phyloP scores from a whole-genome alignment of 1,140 invertebrate species.

The Ceratosolen fusciceps region DNA sequence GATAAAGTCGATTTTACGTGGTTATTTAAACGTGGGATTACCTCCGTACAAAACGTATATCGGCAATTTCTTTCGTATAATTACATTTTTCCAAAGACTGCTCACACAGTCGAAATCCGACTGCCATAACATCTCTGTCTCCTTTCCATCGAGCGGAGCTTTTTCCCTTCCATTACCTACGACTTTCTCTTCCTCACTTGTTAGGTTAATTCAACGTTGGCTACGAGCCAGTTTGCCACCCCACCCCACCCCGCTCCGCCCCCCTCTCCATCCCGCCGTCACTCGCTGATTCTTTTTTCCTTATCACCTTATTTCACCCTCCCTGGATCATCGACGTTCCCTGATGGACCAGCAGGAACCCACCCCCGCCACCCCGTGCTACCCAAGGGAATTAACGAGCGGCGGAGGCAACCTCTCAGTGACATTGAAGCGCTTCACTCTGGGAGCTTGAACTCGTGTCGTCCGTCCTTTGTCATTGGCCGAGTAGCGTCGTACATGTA shows the following conservation, averaged over 20 bases:
- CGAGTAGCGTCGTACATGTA: not conserved
- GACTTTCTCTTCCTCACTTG: conserved; percentile 44
- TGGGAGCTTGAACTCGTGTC: conserved; percentile 18
- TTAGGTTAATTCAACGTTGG: conserved; percentile 61
- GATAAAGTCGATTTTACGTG: no score
- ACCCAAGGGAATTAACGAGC: conserved; percentile 47
- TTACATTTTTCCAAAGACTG: not conserved
- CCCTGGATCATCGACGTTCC: conserved; percentile 44
- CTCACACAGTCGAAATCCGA: not conserved
- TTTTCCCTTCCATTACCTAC: not conserved
- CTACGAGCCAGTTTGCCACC: conserved; percentile 49
- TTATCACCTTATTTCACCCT: not conserved
- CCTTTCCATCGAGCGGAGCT: not conserved
- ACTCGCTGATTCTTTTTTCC: no score
- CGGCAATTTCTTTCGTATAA: not conserved
- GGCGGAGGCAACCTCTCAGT: conserved; percentile 26
- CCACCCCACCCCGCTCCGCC: conserved; percentile 13
- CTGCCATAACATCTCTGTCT: not conserved
- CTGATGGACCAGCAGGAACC: conserved; percentile 39
- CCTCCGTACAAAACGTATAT: no score
- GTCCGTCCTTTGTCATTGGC: conserved; percentile 15
- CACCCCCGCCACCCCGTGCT: conserved; percentile 8
- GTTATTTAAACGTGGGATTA: no score
- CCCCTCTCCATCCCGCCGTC: conserved; percentile 24
- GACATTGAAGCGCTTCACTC: conserved; percentile 44